Evolutionary conservation across 35 echinoderm and acorn worm genomes (phyloP).

Genomic region (Heliocidaris tuberculata): DNA sequence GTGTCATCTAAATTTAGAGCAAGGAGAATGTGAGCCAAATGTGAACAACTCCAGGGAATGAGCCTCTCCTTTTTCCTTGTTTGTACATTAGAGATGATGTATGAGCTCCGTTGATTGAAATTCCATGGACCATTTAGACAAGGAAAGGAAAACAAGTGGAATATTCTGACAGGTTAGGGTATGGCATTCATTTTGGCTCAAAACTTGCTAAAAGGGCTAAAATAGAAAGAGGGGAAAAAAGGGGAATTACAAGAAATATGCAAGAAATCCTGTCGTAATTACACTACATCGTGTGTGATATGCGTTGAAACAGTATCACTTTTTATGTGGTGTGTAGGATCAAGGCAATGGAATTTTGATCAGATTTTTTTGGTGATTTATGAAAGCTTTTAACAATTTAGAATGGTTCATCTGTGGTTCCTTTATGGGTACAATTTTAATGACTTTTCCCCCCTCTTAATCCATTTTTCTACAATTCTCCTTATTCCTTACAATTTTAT

Average conservation of each 20-base stretch:
- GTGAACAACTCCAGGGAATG: neutral
- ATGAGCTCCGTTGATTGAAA: conserved; percentile 37
- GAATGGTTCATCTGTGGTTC: neutral
- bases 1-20: too few relatives aligned
- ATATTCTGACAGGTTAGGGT: neutral
- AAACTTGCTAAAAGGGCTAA: neutral
- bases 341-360: neutral
- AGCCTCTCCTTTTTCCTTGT: conserved; percentile 35
- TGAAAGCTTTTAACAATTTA: neutral
- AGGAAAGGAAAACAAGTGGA: conserved; percentile 19
- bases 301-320: neutral
- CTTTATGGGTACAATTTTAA: too few relatives aligned
- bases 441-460: neutral
- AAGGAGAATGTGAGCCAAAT: neutral
- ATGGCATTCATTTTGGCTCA: neutral
- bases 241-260: neutral
- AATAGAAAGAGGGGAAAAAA: neutral
- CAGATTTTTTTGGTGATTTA: conserved; percentile 1
- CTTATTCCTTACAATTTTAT: neutral
- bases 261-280: neutral
- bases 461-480: neutral
- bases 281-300: neutral
- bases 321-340: neutral
- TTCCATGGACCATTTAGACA: conserved; percentile 35
- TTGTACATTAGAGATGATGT: conserved; percentile 40